Conservation (phyloP, 2,888 invertebrate species). For the Pseudococcus jackbeardsleyi region DNA sequence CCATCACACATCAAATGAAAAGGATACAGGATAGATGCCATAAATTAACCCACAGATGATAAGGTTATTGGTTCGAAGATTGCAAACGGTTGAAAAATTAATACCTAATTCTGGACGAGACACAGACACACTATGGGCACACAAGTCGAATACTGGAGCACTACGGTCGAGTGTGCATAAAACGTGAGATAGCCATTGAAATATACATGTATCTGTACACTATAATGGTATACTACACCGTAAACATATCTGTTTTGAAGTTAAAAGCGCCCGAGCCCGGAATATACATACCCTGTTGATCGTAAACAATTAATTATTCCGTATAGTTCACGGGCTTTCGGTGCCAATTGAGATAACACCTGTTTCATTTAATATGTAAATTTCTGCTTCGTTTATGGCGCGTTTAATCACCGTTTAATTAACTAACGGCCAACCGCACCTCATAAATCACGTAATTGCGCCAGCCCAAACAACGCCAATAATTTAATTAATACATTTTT, state of each 20-base stretch:
- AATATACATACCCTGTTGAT: constrained; percentile 43
- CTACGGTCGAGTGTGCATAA: constrained; percentile 1
- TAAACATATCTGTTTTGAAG: constrained; percentile 31
- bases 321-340: constrained; percentile 47
- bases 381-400: constrained; percentile 55
- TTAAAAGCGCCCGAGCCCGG: neutral
- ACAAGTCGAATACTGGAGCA: neutral
- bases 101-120: neutral
- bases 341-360: constrained; percentile 55
- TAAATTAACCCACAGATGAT: neutral
- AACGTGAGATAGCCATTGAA: neutral
- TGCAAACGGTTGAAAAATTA: constrained; percentile 7
- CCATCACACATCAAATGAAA: too few species aligned
- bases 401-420: constrained; percentile 54
- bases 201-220: neutral
- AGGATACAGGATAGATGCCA: neutral
- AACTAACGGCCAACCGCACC: constrained; percentile 50
- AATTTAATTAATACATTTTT: constrained; percentile 57
- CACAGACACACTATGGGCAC: neutral
- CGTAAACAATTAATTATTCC: constrained; percentile 57
- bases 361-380: constrained; percentile 56
- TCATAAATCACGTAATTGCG: constrained; percentile 49
- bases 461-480: constrained; percentile 42
- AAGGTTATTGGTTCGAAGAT: neutral
- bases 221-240: constrained; percentile 13